A percentile compares a stretch with the other conserved stretches of the same genome.
These are phyloP conservation scores for Leptestheria dahalacensis DNA, from an alignment of 1,140 invertebrate genomes.

Conservation along the genomic window DNA sequence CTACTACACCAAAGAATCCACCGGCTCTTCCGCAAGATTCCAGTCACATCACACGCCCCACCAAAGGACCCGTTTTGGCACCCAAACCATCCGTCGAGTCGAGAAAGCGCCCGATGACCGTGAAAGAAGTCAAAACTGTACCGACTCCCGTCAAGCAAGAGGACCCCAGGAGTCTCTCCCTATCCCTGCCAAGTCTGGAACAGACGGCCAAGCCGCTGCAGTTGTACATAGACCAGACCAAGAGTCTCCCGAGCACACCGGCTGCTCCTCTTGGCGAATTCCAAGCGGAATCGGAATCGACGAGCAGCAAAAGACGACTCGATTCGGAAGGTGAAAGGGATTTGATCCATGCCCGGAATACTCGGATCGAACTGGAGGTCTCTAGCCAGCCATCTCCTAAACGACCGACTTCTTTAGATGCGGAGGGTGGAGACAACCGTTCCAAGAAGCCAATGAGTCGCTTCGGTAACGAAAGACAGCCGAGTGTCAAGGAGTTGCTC, in stretches of 20 bases:
- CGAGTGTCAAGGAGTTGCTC: slow-evolving; percentile 29
- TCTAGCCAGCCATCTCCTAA: not conserved
- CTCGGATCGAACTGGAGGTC: slow-evolving; percentile 34
- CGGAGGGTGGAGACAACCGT: not conserved
- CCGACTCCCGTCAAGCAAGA: not conserved
- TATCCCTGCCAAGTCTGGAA: slow-evolving; percentile 10
- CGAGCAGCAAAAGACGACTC: slow-evolving; percentile 29
- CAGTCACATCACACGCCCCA: not conserved
- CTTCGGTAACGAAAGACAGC: slow-evolving; percentile 18
- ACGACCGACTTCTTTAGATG: not conserved
- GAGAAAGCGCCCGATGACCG: not conserved
- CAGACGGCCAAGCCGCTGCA: not conserved
- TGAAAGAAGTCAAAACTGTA: not conserved
- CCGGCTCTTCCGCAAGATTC: not conserved
- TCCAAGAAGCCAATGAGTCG: not conserved
- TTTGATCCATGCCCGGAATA: slow-evolving; percentile 33
- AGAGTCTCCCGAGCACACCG: slow-evolving; percentile 5
- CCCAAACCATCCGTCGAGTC: not conserved
- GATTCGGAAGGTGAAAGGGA: slow-evolving; percentile 40
- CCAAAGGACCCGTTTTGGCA: not conserved
- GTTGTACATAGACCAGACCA: not conserved
- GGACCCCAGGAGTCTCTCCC: slow-evolving; percentile 1
- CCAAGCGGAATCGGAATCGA: slow-evolving; percentile 20
- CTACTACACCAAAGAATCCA: too few relatives aligned
- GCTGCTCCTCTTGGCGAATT: slow-evolving; percentile 14